Conservation (phyloP, 92 coral and sea anemone species). For the Umimayanthus chanpuru region DNA sequence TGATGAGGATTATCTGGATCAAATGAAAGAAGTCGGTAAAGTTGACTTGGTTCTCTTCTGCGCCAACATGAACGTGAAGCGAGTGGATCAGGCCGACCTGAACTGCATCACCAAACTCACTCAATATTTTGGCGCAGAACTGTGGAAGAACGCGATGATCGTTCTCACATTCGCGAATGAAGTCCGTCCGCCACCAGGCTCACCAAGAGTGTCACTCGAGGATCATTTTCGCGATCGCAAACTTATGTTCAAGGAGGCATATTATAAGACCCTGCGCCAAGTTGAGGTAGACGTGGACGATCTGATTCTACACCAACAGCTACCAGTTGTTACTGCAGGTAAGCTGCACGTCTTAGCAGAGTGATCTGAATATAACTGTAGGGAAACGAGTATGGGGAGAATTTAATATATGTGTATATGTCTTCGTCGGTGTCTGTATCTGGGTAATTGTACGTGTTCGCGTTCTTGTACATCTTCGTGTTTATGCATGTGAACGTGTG, state of each 20-base stretch:
- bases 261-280: not conserved
- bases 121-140: not conserved
- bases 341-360: not conserved
- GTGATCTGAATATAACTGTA: not conserved
- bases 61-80: not conserved
- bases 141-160: constrained; percentile 5
- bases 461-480: not conserved
- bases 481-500: too few relatives aligned
- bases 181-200: not conserved
- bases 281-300: not conserved
- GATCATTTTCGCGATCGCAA: not conserved
- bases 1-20: not conserved
- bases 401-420: not conserved
- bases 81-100: not conserved
- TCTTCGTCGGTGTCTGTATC: not conserved
- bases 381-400: not conserved
- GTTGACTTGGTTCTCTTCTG: constrained; percentile 7
- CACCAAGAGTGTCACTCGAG: not conserved
- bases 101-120: not conserved
- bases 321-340: constrained; percentile 6
- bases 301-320: not conserved
- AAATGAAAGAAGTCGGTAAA: not conserved
- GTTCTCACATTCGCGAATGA: constrained; percentile 5
- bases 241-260: not conserved
- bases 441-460: not conserved